Conservation (phyloP, 2,888 invertebrate genomes). For the Scaptomyza caliginosa region DNA sequence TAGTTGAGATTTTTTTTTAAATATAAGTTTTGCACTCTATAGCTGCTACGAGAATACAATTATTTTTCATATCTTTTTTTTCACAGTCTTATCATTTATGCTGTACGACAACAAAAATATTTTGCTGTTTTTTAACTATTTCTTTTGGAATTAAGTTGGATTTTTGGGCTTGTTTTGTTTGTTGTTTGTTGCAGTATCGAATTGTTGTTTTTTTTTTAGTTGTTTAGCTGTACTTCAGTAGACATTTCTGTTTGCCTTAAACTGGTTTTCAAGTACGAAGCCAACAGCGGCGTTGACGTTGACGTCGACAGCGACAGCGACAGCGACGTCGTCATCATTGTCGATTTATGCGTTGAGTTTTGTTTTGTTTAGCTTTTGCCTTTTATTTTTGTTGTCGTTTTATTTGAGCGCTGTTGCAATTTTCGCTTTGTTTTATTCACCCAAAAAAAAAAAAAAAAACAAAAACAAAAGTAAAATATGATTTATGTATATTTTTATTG, state of each 20-base stretch:
- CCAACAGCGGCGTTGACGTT: slow-evolving; percentile 14
- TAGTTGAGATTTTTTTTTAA: no score
- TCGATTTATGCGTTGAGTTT: slow-evolving; percentile 74
- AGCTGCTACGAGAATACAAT: no score
- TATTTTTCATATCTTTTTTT: neutral
- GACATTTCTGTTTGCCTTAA: slow-evolving; percentile 56
- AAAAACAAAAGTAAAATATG: no score
- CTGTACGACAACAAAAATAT: slow-evolving; percentile 15
- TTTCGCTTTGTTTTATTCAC: slow-evolving; percentile 75
- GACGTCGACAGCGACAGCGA: neutral
- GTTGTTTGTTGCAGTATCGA: slow-evolving; percentile 37
- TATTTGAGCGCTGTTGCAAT: slow-evolving; percentile 69
- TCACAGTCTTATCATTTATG: slow-evolving; percentile 29
- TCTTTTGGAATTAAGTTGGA: slow-evolving; percentile 37
- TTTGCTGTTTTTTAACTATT: slow-evolving; percentile 28
- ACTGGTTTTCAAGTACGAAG: slow-evolving; percentile 78
- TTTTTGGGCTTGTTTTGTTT: slow-evolving; percentile 53
- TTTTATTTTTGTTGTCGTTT: slow-evolving; percentile 27
- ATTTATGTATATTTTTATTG: slow-evolving; percentile 69
- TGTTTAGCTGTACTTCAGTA: slow-evolving; percentile 72
- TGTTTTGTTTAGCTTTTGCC: neutral
- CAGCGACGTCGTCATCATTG: slow-evolving; percentile 12
- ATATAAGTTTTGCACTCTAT: no score
- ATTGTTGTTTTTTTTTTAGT: slow-evolving; percentile 41
- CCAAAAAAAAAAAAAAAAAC: no score